Evolutionary conservation across 2,888 invertebrate genomes (phyloP), one percentile per base, ranked within the genome.

Genomic region (Byasa hedistus): DNA sequence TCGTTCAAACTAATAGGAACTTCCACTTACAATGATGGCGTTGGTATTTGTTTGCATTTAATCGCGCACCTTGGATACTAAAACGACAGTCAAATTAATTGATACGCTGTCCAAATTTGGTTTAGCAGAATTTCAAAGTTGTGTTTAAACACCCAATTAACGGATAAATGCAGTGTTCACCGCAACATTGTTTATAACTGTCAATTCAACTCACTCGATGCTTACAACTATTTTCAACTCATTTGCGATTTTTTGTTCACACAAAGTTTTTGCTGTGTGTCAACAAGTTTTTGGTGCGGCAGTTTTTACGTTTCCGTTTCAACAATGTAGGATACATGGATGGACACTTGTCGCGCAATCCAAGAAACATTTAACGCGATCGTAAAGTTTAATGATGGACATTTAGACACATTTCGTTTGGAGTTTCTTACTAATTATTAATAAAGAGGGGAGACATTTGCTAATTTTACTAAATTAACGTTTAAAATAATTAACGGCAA

Each of bases 121-220:
- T 55, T 52, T 32, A 36, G 65, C 51, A 51, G 65, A 61, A 61
- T 54, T 66, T 51, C 61, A 39, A 61, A 60, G 59, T 52, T 51
- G 58, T 64, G 27, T 44, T 48, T 54, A 32, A 59, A 61, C 57
- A 32, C 27, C 61, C 57, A 66, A 66, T 66, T 66, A 66, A 54
- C 32, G 23, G 32, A 57, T 55, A 54, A 48, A 52, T n/a, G 21
- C 44, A 24, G 24, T 19, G 54, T 65, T n/a, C 39, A 15, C 7
- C 22, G 56, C 52, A 52, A 64, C 52, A 57, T 39, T 62, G 54
- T 58, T 17, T 19, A 22, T 61, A 57, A 54, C 54, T 21, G 54
- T 39, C 58, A 64, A 70, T 69, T 70, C 68, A 64, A 68, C 62
- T 39, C 22, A 15, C 54, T 17, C 27, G 51, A 21, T 27, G 57